Conservation (phyloP, 2,113 vertebrate genomes). For the Bothrops jararaca region DNA sequence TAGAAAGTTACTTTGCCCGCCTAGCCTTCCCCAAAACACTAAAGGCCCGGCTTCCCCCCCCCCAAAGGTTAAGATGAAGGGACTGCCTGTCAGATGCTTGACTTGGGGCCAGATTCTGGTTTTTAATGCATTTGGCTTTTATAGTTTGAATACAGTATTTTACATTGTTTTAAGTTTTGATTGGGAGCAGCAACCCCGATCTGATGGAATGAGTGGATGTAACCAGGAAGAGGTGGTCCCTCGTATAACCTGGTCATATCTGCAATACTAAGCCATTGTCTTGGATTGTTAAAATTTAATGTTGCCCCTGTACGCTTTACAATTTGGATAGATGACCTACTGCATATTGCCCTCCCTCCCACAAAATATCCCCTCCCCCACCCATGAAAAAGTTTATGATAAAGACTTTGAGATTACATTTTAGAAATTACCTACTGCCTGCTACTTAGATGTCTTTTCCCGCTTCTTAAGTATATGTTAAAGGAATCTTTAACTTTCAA, state of each 20-base stretch:
- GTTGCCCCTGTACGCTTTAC: neutral
- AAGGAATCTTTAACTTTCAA: neutral
- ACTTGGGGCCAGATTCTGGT: neutral
- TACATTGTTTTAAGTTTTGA: neutral
- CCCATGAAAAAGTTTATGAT: neutral
- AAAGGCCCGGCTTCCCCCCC: neutral
- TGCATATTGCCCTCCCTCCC: neutral
- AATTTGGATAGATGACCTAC: neutral
- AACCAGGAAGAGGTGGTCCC: neutral
- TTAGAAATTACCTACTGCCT: neutral
- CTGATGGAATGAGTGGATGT: neutral
- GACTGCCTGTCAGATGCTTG: neutral
- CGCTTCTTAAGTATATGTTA: neutral
- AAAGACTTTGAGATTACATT: neutral
- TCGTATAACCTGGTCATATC: neutral
- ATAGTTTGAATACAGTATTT: neutral
- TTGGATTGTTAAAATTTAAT: neutral
- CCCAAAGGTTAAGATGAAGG: neutral
- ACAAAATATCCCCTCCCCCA: neutral
- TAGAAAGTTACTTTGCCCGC: neutral
- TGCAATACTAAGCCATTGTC: neutral
- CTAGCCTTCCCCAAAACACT: neutral
- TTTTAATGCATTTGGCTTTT: neutral
- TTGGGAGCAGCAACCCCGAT: neutral
- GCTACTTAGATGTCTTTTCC: neutral